Percentiles rank a stretch among this genome's conserved stretches.
These are phyloP conservation scores for Platynereis dumerilii DNA, from an alignment of 2,888 invertebrate genomes.

Conservation along the genomic window DNA sequence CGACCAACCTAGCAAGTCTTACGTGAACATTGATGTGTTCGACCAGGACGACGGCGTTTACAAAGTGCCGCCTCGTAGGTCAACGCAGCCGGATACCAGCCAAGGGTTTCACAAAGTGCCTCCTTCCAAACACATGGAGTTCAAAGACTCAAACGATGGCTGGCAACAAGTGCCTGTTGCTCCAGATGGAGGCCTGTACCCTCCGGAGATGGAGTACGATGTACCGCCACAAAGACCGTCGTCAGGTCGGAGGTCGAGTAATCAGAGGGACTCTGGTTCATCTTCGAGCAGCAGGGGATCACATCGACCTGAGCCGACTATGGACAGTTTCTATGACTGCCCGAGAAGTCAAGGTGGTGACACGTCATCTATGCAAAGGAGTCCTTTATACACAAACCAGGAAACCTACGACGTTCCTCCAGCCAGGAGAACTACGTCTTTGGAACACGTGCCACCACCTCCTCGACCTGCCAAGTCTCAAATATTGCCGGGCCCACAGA, in stretches of 20 bases:
- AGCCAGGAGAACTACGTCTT: background rate
- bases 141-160: background rate
- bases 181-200: background rate
- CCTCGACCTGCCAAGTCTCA: background rate
- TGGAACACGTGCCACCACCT: conserved; percentile 14
- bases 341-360: too few relatives aligned
- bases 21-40: conserved; percentile 11
- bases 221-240: conserved; percentile 2
- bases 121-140: conserved; percentile 9
- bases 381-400: background rate
- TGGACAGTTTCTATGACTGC: too few relatives aligned
- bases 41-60: conserved; percentile 4
- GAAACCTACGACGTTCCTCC: conserved; percentile 4
- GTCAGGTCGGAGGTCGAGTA: background rate
- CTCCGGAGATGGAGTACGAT: conserved; percentile 4
- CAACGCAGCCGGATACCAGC: background rate
- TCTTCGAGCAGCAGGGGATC: conserved; percentile 7
- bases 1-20: conserved; percentile 14
- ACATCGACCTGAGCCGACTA: background rate
- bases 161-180: background rate
- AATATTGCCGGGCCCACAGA: background rate
- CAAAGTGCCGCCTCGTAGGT: conserved; percentile 3
- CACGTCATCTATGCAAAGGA: background rate
- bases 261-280: conserved; percentile 3
- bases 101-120: conserved; percentile 15